Conservation (phyloP, 2,113 vertebrate genomes). For the Embiotoca jacksoni region DNA sequence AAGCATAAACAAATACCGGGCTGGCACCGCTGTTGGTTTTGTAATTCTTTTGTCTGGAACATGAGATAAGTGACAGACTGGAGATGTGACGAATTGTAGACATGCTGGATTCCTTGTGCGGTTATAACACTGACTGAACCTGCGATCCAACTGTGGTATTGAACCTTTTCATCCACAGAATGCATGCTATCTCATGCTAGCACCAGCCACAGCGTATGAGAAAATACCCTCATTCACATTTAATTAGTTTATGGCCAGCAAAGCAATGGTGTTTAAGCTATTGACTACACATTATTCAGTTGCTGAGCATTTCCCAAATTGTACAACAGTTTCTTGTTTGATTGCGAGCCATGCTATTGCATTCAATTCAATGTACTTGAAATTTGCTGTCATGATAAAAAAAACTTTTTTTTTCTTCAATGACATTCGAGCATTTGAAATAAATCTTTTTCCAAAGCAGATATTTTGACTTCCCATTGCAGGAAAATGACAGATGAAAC, state of each 20-base stretch:
- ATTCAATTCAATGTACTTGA: not conserved
- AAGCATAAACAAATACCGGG: not conserved
- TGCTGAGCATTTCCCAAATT: not conserved
- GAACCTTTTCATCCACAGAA: not conserved
- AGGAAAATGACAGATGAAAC: slow-evolving; percentile 1
- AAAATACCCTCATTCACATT: too few relatives aligned
- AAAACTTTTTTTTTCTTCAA: not conserved
- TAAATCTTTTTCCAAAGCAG: not conserved
- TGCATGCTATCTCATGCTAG: not conserved
- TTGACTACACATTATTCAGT: too few relatives aligned
- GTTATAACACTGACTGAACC: not conserved
- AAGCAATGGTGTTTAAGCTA: too few relatives aligned
- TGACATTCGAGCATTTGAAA: slow-evolving; percentile 1
- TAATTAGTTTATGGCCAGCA: too few relatives aligned
- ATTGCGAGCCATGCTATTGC: not conserved
- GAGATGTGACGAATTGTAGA: slow-evolving; percentile 9
- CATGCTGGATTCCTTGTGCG: not conserved
- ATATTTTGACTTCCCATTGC: not conserved
- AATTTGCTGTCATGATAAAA: slow-evolving; percentile 6
- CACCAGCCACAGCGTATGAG: too few relatives aligned
- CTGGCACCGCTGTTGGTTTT: slow-evolving; percentile 2
- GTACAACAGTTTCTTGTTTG: not conserved
- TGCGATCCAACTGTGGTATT: not conserved
- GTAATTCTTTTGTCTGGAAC: slow-evolving; percentile 7
- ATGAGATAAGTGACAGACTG: slow-evolving; percentile 9